phyloP scores from a whole-genome alignment of 2,888 invertebrate species.

The Agrilus cyanescens region DNA sequence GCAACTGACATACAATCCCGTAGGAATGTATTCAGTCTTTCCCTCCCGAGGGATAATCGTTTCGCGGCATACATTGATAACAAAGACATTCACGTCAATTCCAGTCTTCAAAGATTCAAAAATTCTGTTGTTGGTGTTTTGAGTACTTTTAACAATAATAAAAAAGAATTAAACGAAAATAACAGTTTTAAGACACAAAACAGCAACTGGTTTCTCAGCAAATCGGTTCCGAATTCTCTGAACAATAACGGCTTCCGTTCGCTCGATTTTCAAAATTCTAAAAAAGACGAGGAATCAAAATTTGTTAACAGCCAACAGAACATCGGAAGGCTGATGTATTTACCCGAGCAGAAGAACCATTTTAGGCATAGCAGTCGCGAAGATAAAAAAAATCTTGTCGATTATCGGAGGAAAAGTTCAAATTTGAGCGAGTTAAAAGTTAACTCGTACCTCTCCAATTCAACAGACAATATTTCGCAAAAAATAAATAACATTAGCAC shows the following conservation, averaged over 20 bases:
- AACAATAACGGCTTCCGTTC: slow-evolving; percentile 43
- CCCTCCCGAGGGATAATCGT: slow-evolving; percentile 56
- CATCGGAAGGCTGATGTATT: slow-evolving; percentile 69
- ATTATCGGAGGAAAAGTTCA: no score
- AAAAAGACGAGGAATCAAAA: slow-evolving; percentile 20
- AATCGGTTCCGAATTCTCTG: slow-evolving; percentile 67
- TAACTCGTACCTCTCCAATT: no score
- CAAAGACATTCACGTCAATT: slow-evolving; percentile 23
- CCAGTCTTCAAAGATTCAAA: slow-evolving; percentile 49
- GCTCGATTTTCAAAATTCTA: slow-evolving; percentile 23
- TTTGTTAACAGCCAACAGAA: slow-evolving; percentile 17
- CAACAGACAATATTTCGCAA: neutral
- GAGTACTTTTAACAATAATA: slow-evolving; percentile 18
- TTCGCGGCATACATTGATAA: slow-evolving; percentile 34
- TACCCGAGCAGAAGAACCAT: slow-evolving; percentile 37
- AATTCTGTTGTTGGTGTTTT: slow-evolving; percentile 54
- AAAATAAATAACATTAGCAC: slow-evolving; percentile 1
- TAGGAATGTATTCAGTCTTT: slow-evolving; percentile 62
- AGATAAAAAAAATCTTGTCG: slow-evolving; percentile 2
- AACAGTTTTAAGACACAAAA: slow-evolving; percentile 31
- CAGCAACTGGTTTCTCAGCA: slow-evolving; percentile 71
- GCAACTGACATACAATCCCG: slow-evolving; percentile 12
- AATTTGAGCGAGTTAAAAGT: no score
- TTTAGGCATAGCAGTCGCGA: slow-evolving; percentile 2
- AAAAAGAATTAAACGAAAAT: slow-evolving; percentile 20